phyloP scores from a whole-genome alignment of 2,797 vertebrate genomes.

The Pipistrellus pygmaeus region DNA sequence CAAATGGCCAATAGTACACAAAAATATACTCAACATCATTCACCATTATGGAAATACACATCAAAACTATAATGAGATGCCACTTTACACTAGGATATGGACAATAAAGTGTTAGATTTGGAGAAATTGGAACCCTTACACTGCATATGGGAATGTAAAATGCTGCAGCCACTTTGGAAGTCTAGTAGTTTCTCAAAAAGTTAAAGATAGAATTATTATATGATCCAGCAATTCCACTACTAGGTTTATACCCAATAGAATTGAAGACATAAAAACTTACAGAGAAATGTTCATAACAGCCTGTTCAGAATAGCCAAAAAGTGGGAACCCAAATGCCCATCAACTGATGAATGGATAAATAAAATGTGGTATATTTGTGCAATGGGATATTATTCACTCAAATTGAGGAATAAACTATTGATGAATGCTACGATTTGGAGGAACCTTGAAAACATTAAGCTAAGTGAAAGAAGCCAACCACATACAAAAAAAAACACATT shows the following conservation, averaged over 20 bases:
- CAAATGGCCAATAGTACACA: neutral
- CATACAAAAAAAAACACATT: neutral
- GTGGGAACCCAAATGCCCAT: neutral
- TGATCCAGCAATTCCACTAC: constrained; percentile 16
- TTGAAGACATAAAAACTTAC: neutral
- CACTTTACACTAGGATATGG: neutral
- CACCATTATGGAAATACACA: neutral
- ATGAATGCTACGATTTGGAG: neutral
- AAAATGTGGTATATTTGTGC: neutral
- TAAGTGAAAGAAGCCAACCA: constrained; percentile 28
- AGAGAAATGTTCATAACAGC: neutral
- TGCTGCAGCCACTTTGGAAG: neutral
- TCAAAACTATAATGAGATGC: neutral
- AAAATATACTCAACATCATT: neutral
- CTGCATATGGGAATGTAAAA: neutral
- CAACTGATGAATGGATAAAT: neutral
- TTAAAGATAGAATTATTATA: neutral
- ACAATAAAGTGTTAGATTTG: neutral
- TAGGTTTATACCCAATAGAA: neutral
- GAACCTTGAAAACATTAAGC: neutral
- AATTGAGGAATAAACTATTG: neutral
- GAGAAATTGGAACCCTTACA: neutral
- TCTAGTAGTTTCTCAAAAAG: neutral
- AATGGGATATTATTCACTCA: neutral
- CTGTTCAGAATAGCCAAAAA: neutral